Evolutionary conservation across 2,797 vertebrate species (phyloP), one percentile per base, ranked within the genome.

Genomic region (Galaxias olidus): DNA sequence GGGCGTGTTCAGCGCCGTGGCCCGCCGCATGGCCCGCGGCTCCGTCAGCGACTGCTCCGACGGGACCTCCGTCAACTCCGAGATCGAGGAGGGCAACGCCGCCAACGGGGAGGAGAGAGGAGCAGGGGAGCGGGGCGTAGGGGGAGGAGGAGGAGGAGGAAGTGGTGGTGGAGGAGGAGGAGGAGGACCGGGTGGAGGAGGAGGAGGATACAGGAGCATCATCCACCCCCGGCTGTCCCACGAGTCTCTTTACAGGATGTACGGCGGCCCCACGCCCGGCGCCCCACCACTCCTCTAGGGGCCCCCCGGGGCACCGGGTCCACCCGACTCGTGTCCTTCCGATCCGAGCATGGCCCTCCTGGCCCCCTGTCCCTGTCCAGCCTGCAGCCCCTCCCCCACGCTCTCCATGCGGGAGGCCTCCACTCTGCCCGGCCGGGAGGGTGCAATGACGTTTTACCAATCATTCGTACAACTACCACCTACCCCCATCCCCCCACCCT

Each of bases 391-490:
- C 0, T 96, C 95, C 0, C 95, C 95, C 66, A 94, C 92, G 10
- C 84, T 95, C 20, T 95, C 95, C 43, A 96, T 96, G 94, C 88
- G 94, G 58, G n/a, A n/a, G 92, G 93, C 83, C 95, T 94, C 63
- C 95, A 96, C n/a, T n/a, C n/a, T n/a, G n/a, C n/a, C n/a, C n/a
- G n/a, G n/a, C n/a, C n/a, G n/a, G n/a, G n/a, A n/a, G n/a, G n/a
- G n/a, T n/a, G n/a, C n/a, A n/a, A n/a, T n/a, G n/a, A n/a, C n/a
- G n/a, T n/a, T n/a, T n/a, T n/a, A n/a, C n/a, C n/a, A n/a, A n/a
- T n/a, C n/a, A n/a, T n/a, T n/a, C n/a, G 56, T 96, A 95, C 83
- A 96, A 96, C 88, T 96, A 97, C 71, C 94, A 95, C 90, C 94
- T 96, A 96, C 84, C 95, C 95, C 45, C 51, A 76, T 96, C 66